A percentile compares a stretch with the other conserved stretches of the same genome.
Conservation (phyloP, 2,888 invertebrate genomes). For the Tricholauxania praeusta region DNA sequence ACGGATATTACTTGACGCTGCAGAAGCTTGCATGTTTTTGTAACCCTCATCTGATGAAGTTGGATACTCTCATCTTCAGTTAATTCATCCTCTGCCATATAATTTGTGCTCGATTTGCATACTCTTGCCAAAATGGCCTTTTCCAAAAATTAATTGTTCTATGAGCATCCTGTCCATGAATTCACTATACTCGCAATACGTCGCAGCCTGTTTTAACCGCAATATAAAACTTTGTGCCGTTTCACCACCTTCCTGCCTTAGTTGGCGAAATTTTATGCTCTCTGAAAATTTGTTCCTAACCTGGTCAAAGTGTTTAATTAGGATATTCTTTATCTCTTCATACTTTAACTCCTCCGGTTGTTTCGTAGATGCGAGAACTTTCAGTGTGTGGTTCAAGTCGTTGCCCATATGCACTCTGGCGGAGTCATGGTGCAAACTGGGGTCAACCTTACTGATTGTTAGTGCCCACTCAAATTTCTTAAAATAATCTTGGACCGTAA, state of each 20-base stretch:
- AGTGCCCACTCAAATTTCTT: slow-evolving; percentile 40
- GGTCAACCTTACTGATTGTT: slow-evolving; percentile 34
- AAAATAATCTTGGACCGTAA: slow-evolving; percentile 40
- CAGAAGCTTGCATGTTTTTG: not conserved
- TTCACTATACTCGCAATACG: no score
- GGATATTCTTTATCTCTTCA: slow-evolving; percentile 8
- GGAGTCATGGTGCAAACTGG: slow-evolving; percentile 24
- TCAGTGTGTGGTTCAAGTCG: slow-evolving; percentile 42
- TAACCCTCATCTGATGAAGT: slow-evolving; percentile 2
- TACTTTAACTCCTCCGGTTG: not conserved
- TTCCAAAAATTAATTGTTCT: no score
- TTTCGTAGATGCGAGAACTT: slow-evolving; percentile 27
- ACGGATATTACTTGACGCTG: slow-evolving; percentile 20
- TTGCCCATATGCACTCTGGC: slow-evolving; percentile 41
- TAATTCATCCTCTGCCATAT: slow-evolving; percentile 24
- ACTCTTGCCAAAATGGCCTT: no score
- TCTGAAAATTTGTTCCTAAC: not conserved
- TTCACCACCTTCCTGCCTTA: no score
- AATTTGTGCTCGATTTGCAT: slow-evolving; percentile 10
- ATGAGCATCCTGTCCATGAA: no score
- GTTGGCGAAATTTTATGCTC: no score
- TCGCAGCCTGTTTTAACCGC: no score
- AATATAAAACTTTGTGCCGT: no score
- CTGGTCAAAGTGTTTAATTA: not conserved
- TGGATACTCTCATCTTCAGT: slow-evolving; percentile 5